phyloP scores from a whole-genome alignment of 1,140 invertebrate genomes.

The Ips nitidus region DNA sequence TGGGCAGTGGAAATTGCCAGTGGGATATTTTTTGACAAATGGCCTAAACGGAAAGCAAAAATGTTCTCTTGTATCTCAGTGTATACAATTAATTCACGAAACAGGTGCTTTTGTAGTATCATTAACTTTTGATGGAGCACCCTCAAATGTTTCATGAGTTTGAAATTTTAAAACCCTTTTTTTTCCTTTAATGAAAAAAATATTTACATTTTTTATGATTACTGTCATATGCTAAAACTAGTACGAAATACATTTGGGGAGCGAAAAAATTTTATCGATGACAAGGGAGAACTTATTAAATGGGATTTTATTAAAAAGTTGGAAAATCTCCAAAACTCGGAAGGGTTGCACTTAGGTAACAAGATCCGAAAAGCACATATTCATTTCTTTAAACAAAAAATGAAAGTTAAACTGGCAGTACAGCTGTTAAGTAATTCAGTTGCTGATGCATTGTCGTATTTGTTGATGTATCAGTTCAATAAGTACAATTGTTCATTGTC shows the following conservation, averaged over 20 bases:
- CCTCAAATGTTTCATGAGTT: constrained; percentile 3
- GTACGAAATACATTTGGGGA: constrained; percentile 19
- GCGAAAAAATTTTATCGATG: constrained; percentile 11
- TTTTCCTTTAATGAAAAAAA: constrained; percentile 1
- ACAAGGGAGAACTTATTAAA: too few relatives aligned
- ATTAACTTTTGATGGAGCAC: constrained; percentile 26
- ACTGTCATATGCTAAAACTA: constrained; percentile 21
- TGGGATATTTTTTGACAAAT: constrained; percentile 23
- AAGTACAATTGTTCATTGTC: too few relatives aligned
- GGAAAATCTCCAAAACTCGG: too few relatives aligned
- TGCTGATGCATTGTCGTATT: too few relatives aligned
- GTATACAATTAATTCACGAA: neutral
- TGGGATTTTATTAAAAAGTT: too few relatives aligned
- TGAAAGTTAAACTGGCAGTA: too few relatives aligned
- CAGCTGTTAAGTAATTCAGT: too few relatives aligned
- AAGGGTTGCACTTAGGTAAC: too few relatives aligned
- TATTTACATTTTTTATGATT: constrained; percentile 9
- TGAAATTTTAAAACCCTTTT: constrained; percentile 9
- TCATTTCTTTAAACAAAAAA: too few relatives aligned
- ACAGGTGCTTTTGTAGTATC: constrained; percentile 3
- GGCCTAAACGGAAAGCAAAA: constrained; percentile 11
- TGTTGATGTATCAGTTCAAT: too few relatives aligned
- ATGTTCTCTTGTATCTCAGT: neutral
- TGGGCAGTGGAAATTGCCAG: constrained; percentile 20
- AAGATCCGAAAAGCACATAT: too few relatives aligned